These are phyloP conservation scores for Catagonus wagneri DNA, from an alignment of 2,113 vertebrate species.

Conservation along the genomic window DNA sequence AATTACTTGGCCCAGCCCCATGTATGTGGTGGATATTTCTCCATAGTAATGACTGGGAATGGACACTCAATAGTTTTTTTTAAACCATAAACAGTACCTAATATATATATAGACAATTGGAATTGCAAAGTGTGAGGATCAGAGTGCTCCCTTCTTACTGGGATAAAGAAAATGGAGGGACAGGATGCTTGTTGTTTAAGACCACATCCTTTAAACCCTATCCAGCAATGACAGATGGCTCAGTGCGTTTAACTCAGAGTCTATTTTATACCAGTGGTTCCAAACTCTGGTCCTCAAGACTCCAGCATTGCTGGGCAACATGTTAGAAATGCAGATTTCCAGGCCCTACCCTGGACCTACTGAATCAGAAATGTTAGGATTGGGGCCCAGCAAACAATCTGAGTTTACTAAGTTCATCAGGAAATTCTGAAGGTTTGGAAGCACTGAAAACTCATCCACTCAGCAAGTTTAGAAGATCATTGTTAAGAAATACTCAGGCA, in stretches of 20 bases:
- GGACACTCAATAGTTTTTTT: not conserved
- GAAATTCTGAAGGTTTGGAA: not conserved
- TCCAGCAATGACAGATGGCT: not conserved
- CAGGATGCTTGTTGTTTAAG: not conserved
- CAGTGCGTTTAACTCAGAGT: not conserved
- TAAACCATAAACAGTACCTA: not conserved
- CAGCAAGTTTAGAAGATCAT: slow-evolving; percentile 24
- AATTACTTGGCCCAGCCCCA: not conserved
- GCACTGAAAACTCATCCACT: not conserved
- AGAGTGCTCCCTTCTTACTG: not conserved
- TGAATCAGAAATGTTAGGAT: not conserved
- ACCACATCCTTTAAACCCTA: not conserved
- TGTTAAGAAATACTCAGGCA: slow-evolving; percentile 45
- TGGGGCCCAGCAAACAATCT: not conserved
- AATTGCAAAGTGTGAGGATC: not conserved
- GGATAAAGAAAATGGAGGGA: not conserved
- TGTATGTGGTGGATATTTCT: not conserved
- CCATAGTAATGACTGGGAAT: not conserved
- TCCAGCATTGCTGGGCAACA: not conserved
- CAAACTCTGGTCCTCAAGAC: not conserved
- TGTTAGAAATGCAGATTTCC: not conserved
- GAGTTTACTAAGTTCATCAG: not conserved
- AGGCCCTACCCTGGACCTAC: not conserved
- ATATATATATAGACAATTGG: not conserved
- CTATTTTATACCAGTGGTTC: not conserved